Conservation (phyloP, 2,888 invertebrate genomes). For the Agrochola macilenta region DNA sequence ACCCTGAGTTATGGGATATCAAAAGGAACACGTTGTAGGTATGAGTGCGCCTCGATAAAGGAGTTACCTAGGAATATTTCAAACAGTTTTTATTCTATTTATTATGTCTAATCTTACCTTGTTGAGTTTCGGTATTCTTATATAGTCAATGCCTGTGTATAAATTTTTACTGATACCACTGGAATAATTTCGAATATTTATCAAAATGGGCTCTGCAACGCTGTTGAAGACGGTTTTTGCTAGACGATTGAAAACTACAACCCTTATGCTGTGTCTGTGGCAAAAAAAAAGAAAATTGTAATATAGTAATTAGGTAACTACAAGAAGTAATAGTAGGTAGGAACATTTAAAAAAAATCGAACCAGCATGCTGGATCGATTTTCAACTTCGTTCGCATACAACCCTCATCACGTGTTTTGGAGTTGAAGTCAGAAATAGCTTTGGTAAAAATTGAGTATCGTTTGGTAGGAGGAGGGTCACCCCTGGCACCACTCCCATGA, state of each 20-base stretch:
- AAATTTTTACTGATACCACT: slow-evolving; percentile 91
- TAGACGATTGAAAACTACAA: slow-evolving; percentile 6
- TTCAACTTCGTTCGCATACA: neutral
- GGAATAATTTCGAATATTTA: neutral
- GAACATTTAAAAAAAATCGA: neutral
- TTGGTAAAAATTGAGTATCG: too few relatives aligned
- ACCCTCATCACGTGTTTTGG: neutral
- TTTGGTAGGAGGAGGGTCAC: too few relatives aligned
- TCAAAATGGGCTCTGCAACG: neutral
- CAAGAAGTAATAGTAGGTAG: neutral
- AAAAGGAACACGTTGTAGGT: too few relatives aligned
- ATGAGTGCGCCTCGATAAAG: too few relatives aligned
- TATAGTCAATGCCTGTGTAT: slow-evolving; percentile 95
- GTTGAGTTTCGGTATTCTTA: slow-evolving; percentile 94
- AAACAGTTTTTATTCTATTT: neutral
- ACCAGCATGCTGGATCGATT: neutral
- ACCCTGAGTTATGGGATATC: too few relatives aligned
- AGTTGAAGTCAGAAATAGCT: neutral
- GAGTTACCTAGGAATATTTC: neutral
- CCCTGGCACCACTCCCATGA: too few relatives aligned
- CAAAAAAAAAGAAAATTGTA: neutral
- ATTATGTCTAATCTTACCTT: slow-evolving; percentile 90
- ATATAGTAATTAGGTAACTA: neutral
- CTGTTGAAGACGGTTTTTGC: slow-evolving; percentile 7
- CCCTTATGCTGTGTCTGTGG: slow-evolving; percentile 22